phyloP scores from a whole-genome alignment of 2,113 vertebrate species.

The Cricetomys ansorgei region DNA sequence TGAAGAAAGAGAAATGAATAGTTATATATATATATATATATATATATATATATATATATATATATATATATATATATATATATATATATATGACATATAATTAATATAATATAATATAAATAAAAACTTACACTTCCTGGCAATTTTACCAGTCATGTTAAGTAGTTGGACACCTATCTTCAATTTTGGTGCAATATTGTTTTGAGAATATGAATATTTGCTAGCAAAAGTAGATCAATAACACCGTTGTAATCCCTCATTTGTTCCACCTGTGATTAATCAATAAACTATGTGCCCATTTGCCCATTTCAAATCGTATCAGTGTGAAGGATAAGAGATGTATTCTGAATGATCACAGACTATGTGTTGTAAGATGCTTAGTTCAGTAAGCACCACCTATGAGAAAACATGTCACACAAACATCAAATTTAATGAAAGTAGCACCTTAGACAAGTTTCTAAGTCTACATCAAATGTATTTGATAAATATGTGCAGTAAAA shows the following conservation, averaged over 20 bases:
- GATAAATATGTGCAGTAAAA: background rate
- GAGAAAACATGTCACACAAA: background rate
- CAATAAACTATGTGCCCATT: too few species aligned
- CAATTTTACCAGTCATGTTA: background rate
- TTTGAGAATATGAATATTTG: background rate
- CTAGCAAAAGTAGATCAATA: conserved; percentile 12
- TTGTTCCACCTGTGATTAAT: conserved; percentile 8
- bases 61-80: too few species aligned
- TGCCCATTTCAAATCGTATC: background rate
- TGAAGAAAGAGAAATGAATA: background rate
- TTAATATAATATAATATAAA: too few species aligned
- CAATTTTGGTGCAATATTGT: background rate
- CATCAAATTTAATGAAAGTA: conserved; percentile 6
- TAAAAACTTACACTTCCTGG: background rate
- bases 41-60: too few species aligned
- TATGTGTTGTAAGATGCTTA: conserved; percentile 20
- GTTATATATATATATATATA: too few species aligned
- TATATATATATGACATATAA: too few species aligned
- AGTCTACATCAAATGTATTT: background rate
- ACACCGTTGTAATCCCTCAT: background rate
- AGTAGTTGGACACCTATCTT: background rate
- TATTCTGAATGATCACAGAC: conserved; percentile 14
- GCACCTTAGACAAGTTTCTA: background rate
- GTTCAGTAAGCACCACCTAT: background rate
- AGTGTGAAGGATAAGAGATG: background rate